A percentile compares a stretch with the other conserved stretches of the same genome.
These are phyloP conservation scores for Tryphoninae sp. DNA, from an alignment of 2,888 invertebrate genomes.

Conservation along the genomic window DNA sequence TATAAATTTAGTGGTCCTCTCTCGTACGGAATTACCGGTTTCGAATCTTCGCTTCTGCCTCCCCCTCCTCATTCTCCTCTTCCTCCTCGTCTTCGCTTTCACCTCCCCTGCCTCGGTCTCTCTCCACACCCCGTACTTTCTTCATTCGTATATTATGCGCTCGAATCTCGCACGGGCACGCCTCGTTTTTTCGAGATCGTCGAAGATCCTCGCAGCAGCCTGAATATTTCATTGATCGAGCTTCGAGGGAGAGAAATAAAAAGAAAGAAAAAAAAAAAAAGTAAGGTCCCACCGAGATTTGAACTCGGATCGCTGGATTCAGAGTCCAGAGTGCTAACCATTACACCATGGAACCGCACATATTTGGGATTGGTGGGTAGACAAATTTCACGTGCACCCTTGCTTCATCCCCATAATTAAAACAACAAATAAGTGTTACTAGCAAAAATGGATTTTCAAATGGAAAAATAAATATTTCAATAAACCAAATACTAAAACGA, in stretches of 20 bases:
- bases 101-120: constrained; percentile 6
- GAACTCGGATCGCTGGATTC: constrained; percentile 91
- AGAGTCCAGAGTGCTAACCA: constrained; percentile 91
- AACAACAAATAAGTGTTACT: background rate
- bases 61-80: constrained; percentile 38
- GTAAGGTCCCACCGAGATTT: constrained; percentile 88
- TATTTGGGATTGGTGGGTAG: background rate
- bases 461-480: background rate
- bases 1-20: constrained; percentile 71
- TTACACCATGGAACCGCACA: constrained; percentile 85
- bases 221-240: constrained; percentile 49
- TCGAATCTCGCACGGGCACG: constrained; percentile 57
- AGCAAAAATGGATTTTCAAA: background rate
- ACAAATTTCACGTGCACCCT: background rate
- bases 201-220: constrained; percentile 42
- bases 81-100: constrained; percentile 39
- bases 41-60: constrained; percentile 69
- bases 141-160: constrained; percentile 19
- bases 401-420: background rate
- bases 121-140: constrained; percentile 24
- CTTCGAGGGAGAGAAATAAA: background rate
- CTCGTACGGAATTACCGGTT: constrained; percentile 77
- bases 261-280: constrained; percentile 36
- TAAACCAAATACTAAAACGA: constrained; percentile 9
- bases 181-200: constrained; percentile 39